Base-by-base conservation (phyloP, 2,888 invertebrate genomes). In the Zygothrica quintamaculata region DNA sequence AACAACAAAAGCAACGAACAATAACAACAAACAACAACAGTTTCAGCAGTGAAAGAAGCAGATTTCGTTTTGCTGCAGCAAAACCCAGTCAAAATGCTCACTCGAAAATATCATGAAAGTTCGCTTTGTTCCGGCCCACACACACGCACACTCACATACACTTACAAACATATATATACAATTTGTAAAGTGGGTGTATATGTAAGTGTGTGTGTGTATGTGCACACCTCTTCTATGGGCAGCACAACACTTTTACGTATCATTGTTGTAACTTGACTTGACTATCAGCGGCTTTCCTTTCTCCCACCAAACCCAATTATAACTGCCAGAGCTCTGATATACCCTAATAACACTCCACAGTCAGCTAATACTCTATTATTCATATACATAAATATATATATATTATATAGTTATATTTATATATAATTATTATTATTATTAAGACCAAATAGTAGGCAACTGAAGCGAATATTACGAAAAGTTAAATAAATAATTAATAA, bases 71-170 rank as follows among this genome's bases (percentile, higher is more conserved):
- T 48, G 42, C 37, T 40, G 64, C 74, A 73, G 61, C 65, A 67
- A n/a, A n/a, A n/a, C n/a, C 58, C 71, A 78, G 74, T 58, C 64
- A 82, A 85, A n/a, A 84, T 79, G 71, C 79, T 82, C 74, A 82
- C 53, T 68, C 60, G 69, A 82, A 72, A 76, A 87, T 80, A 85
- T 80, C 77, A 69, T 69, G 65, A 59, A 75, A 66, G 66, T 62
- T 70, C 59, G 56, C 47, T 66, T 77, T 69, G 55, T 70, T 65
- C 62, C 37, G 4, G 47, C 64, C 52, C 59, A 66, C 51, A 53
- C 67, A 44, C 53, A 60, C 61, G 48, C 58, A 55, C 31, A 40
- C 52, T 39, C 53, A 52, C 51, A 47, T 22, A 43, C 15, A n/a
- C 40, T 3, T 11, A n/a, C 15, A 8, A 6, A n/a, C n/a, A 8